Percentiles rank a stretch among this genome's conserved stretches.
Evolutionary conservation across 1,140 invertebrate genomes (phyloP).

Genomic region (Anagrus nilaparvatae): DNA sequence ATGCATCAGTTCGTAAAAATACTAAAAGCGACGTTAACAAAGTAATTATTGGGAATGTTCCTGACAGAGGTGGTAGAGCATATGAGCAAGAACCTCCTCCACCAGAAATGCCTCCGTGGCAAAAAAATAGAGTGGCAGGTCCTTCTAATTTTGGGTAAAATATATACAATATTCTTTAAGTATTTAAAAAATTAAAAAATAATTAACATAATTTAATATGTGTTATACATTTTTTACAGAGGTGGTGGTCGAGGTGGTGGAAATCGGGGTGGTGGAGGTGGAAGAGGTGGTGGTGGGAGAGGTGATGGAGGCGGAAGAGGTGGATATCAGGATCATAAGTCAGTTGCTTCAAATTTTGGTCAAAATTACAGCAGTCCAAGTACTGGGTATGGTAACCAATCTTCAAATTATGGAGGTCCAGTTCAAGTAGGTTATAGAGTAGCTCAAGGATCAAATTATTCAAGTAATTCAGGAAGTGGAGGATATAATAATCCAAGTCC

Average conservation of each 20-base stretch:
- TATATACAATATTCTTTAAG: conserved; percentile 9
- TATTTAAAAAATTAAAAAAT: background rate
- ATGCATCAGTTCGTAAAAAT: conserved; percentile 64
- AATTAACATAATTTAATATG: conserved; percentile 4
- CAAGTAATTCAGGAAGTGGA: too few relatives aligned
- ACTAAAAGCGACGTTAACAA: conserved; percentile 73
- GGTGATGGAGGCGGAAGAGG: conserved; percentile 21
- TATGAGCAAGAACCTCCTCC: conserved; percentile 83
- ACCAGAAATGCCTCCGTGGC: conserved; percentile 92
- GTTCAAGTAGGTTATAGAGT: too few relatives aligned
- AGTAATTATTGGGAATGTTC: conserved; percentile 72
- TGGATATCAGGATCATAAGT: conserved; percentile 26
- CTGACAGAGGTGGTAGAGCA: conserved; percentile 82
- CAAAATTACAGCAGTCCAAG: conserved; percentile 21
- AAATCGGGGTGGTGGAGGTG: conserved; percentile 24
- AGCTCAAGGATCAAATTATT: conserved; percentile 7
- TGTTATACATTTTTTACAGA: conserved; percentile 16
- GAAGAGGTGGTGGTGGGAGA: conserved; percentile 23
- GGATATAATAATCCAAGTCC: too few relatives aligned
- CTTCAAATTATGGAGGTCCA: conserved; percentile 1
- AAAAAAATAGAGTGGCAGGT: conserved; percentile 47
- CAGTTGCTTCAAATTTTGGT: conserved; percentile 23
- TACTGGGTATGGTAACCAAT: conserved; percentile 6
- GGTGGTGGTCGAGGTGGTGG: conserved; percentile 23
- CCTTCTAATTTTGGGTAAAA: conserved; percentile 17